phyloP scores from a whole-genome alignment of 1,140 invertebrate genomes.

The Scaptomyza pallida region DNA sequence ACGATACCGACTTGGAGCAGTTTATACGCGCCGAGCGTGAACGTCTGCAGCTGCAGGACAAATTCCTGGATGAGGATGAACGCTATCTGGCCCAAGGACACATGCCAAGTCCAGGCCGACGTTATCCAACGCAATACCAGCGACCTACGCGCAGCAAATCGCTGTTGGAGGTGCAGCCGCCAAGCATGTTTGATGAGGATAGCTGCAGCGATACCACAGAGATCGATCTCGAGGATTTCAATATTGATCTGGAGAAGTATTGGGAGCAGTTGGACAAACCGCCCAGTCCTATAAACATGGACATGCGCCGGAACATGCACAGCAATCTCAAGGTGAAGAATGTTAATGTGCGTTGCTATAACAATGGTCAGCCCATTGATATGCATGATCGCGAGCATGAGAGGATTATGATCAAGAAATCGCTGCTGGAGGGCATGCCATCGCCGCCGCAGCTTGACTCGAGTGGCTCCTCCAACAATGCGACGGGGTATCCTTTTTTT shows the following conservation, averaged over 20 bases:
- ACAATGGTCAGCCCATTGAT: conserved; percentile 82
- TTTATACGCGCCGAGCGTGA: conserved; percentile 80
- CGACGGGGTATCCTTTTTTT: conserved; percentile 77
- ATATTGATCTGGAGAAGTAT: conserved; percentile 83
- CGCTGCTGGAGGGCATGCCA: conserved; percentile 78
- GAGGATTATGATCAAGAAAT: conserved; percentile 82
- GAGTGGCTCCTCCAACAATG: conserved; percentile 60
- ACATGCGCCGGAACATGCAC: conserved; percentile 83
- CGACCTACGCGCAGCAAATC: conserved; percentile 78
- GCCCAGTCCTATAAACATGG: conserved; percentile 81
- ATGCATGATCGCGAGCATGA: conserved; percentile 81
- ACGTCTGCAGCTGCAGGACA: conserved; percentile 76
- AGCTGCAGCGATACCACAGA: conserved; percentile 82
- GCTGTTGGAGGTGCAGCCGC: conserved; percentile 77
- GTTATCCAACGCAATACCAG: conserved; percentile 46
- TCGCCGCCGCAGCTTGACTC: conserved; percentile 76
- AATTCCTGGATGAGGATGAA: conserved; percentile 83
- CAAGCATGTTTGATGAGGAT: conserved; percentile 79
- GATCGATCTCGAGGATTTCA: conserved; percentile 83
- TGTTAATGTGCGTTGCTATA: conserved; percentile 80
- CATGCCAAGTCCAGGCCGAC: conserved; percentile 26
- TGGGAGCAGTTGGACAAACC: conserved; percentile 83
- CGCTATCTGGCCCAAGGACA: conserved; percentile 58
- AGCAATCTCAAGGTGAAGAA: conserved; percentile 82
- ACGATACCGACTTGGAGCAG: conserved; percentile 82